A percentile compares a stretch with the other conserved stretches of the same genome.
These are phyloP conservation scores for Taenaris catops DNA, from an alignment of 2,888 invertebrate species.

Conservation along the genomic window DNA sequence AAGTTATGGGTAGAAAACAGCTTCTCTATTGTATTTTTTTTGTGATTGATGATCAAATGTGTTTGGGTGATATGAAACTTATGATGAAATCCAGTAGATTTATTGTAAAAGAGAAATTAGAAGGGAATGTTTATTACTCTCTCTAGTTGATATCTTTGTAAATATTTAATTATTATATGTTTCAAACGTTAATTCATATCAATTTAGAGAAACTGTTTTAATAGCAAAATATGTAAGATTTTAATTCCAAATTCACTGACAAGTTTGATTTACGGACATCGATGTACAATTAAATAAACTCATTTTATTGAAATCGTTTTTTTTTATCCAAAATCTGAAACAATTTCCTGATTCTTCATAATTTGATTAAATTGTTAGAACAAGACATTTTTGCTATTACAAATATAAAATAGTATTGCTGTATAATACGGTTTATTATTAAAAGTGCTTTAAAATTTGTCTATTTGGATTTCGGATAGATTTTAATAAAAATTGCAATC, in stretches of 20 bases:
- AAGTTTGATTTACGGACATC: slow-evolving; percentile 67
- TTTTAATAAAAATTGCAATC: too few relatives aligned
- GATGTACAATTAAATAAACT: slow-evolving; percentile 74
- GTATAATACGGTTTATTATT: too few relatives aligned
- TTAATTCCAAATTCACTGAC: slow-evolving; percentile 58
- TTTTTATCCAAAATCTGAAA: too few relatives aligned
- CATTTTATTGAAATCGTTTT: slow-evolving; percentile 46
- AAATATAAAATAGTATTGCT: too few relatives aligned
- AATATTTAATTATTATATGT: slow-evolving; percentile 74
- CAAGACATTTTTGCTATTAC: too few relatives aligned
- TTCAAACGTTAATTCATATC: slow-evolving; percentile 75
- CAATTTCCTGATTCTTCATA: too few relatives aligned
- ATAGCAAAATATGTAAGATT: slow-evolving; percentile 68
- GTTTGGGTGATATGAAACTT: slow-evolving; percentile 1
- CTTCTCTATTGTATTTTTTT: too few relatives aligned
- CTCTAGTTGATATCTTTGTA: slow-evolving; percentile 37
- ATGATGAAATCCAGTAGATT: slow-evolving; percentile 5
- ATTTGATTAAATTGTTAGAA: too few relatives aligned
- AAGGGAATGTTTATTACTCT: slow-evolving; percentile 8
- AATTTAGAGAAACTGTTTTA: slow-evolving; percentile 70
- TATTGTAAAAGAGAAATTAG: slow-evolving; percentile 6
- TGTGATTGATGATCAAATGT: too few relatives aligned
- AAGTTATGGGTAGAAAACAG: too few relatives aligned
- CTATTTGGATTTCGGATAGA: too few relatives aligned
- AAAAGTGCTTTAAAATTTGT: too few relatives aligned